These are phyloP conservation scores for Oophaga sylvatica DNA, from an alignment of 2,797 vertebrate species.

Conservation along the genomic window DNA sequence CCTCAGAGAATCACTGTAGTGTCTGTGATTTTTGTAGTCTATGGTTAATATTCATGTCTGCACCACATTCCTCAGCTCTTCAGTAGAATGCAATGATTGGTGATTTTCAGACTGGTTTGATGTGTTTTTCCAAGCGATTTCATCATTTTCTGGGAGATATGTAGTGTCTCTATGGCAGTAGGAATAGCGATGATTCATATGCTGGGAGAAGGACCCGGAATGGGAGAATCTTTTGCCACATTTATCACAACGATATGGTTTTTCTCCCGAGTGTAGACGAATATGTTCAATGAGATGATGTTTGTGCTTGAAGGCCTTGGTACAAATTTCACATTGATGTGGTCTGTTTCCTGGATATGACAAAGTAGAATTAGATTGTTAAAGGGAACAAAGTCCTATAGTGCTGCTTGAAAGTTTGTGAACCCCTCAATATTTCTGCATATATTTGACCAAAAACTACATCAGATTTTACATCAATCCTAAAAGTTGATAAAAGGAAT, in stretches of 20 bases:
- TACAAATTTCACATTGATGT: conserved; percentile 82
- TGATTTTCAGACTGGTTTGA: not conserved
- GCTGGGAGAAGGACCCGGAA: conserved; percentile 86
- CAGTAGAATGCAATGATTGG: not conserved
- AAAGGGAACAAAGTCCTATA: not conserved
- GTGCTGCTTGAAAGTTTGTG: no score
- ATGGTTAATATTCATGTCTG: not conserved
- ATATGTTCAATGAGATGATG: conserved; percentile 85
- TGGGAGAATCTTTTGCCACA: conserved; percentile 86
- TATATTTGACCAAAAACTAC: no score
- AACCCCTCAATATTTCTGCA: no score
- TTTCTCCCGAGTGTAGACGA: conserved; percentile 84
- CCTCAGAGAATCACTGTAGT: not conserved
- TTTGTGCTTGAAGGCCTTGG: conserved; percentile 86
- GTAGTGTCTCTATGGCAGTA: conserved; percentile 73
- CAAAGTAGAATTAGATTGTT: not conserved
- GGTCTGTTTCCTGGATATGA: conserved; percentile 78
- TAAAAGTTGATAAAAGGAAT: no score
- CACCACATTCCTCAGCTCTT: not conserved
- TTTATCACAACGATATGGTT: conserved; percentile 84
- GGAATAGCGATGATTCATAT: conserved; percentile 87
- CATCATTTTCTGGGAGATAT: not conserved
- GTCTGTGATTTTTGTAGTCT: not conserved
- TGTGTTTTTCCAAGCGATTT: not conserved
- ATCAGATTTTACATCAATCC: no score